These are phyloP conservation scores for Eupithecia insigniata DNA, from an alignment of 2,888 invertebrate species.

Conservation along the genomic window DNA sequence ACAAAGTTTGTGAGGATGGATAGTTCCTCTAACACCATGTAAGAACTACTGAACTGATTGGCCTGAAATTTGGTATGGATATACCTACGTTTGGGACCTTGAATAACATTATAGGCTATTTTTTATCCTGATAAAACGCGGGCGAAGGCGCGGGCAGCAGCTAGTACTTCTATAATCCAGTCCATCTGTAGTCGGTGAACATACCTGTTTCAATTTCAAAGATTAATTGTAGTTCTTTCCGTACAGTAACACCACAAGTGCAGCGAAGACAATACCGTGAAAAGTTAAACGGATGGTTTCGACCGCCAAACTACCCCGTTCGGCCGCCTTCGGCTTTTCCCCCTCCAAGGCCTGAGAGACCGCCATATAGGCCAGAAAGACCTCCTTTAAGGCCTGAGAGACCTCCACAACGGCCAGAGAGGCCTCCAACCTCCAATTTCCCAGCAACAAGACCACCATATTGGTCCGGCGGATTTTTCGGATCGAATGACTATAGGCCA, in stretches of 20 bases:
- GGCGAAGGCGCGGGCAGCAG: too few species aligned
- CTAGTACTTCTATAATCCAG: too few species aligned
- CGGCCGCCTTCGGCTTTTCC: conserved; percentile 11
- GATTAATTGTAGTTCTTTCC: background rate
- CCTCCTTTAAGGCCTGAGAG: conserved; percentile 45
- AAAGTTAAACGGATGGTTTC: conserved; percentile 35
- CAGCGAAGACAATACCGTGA: conserved; percentile 45
- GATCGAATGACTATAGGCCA: conserved; percentile 64
- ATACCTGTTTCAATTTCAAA: background rate
- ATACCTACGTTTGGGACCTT: too few species aligned
- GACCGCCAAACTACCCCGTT: conserved; percentile 24
- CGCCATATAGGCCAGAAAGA: conserved; percentile 43
- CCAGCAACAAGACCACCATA: conserved; percentile 59
- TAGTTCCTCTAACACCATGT: too few species aligned
- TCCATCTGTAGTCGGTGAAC: background rate
- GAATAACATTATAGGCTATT: too few species aligned
- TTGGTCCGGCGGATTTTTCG: conserved; percentile 67
- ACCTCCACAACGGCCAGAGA: conserved; percentile 44
- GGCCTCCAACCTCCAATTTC: conserved; percentile 40
- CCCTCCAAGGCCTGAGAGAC: conserved; percentile 31
- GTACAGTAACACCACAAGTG: conserved; percentile 55
- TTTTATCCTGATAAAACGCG: too few species aligned
- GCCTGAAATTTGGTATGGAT: too few species aligned
- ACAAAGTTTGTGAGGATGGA: too few species aligned
- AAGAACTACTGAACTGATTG: too few species aligned